Evolutionary conservation across 2,888 invertebrate species (phyloP).

Genomic region (Lathronympha strigana): DNA sequence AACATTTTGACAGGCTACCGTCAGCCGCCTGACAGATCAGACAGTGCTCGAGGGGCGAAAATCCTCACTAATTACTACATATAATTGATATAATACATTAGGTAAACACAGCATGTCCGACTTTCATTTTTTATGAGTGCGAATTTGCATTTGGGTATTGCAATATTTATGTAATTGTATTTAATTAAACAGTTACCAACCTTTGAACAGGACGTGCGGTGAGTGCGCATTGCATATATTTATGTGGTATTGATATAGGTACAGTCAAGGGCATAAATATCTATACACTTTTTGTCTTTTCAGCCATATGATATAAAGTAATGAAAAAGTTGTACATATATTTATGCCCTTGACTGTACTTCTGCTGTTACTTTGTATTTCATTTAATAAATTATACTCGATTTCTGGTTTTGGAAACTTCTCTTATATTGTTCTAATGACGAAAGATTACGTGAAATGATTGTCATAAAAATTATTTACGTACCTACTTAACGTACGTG

Average conservation of each 20-base stretch:
- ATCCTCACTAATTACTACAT: conserved; percentile 72
- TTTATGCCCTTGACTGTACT: too few species aligned
- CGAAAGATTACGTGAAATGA: conserved; percentile 2
- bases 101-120: conserved; percentile 55
- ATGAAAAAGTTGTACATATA: too few species aligned
- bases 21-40: conserved; percentile 56
- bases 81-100: conserved; percentile 64
- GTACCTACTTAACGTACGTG: background rate
- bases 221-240: conserved; percentile 24
- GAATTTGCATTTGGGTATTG: conserved; percentile 51
- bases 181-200: conserved; percentile 32
- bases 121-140: conserved; percentile 77
- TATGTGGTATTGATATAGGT: conserved; percentile 29
- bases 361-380: background rate
- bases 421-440: background rate
- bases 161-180: conserved; percentile 43
- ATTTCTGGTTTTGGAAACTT: conserved; percentile 11
- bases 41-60: conserved; percentile 58
- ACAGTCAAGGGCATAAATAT: too few species aligned
- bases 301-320: too few species aligned
- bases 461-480: background rate
- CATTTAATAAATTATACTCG: background rate
- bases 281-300: too few species aligned
- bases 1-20: conserved; percentile 65
- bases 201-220: conserved; percentile 37